Evolutionary conservation across 2,888 invertebrate species (phyloP).

Genomic region (Drosophila subquinaria): DNA sequence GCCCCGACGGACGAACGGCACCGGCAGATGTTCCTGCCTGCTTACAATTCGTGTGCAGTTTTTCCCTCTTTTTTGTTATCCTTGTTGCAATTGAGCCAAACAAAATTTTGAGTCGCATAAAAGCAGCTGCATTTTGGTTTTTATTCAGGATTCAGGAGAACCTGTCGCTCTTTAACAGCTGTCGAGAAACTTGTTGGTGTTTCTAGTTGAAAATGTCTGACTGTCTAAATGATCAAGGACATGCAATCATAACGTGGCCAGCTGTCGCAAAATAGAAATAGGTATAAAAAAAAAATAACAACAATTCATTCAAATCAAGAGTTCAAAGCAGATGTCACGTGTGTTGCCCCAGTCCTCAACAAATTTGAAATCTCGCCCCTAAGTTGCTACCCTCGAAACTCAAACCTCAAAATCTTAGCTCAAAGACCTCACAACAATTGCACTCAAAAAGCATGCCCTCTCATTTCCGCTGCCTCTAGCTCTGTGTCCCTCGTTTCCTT

Average conservation of each 20-base stretch:
- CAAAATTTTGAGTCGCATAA: conserved; percentile 15
- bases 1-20: conserved; percentile 3
- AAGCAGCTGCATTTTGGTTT: conserved; percentile 30
- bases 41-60: conserved; percentile 26
- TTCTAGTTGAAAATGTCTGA: conserved; percentile 9
- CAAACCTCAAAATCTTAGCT: conserved; percentile 14
- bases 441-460: conserved; percentile 30
- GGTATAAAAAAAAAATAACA: conserved; percentile 20
- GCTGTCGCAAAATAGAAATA: conserved; percentile 35
- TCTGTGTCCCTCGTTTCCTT: neutral
- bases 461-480: neutral
- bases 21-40: conserved; percentile 45
- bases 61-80: conserved; percentile 31
- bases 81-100: conserved; percentile 45
- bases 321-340: conserved; percentile 48
- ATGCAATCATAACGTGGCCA: conserved; percentile 23
- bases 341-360: conserved; percentile 31
- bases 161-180: conserved; percentile 29
- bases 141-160: conserved; percentile 2
- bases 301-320: conserved; percentile 32
- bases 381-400: conserved; percentile 10
- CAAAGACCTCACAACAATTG: conserved; percentile 12
- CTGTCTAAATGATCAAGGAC: conserved; percentile 36
- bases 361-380: conserved; percentile 26
- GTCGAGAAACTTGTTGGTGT: conserved; percentile 15